Evolutionary conservation across 2,113 vertebrate genomes (phyloP), one percentile per base, ranked within the genome.

Genomic region (Tapirus terrestris): DNA sequence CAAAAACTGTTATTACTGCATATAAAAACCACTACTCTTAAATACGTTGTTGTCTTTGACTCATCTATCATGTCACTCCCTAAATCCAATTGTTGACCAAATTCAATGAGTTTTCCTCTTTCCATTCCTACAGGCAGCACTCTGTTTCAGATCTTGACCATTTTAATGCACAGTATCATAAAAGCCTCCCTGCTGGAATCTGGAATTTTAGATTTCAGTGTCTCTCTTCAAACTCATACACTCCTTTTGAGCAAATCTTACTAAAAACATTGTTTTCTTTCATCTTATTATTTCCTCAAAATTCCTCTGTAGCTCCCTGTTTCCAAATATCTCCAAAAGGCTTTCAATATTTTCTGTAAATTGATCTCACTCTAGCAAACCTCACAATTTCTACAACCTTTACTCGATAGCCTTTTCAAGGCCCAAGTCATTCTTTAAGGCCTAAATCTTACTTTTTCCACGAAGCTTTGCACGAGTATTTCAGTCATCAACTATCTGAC

Each of bases 321-420:
- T 92, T 92, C 20, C 13, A 94, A 95, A 85, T 27, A 88, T 5
- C 5, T 81, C 23, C 9, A 79, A 91, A 81, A 93, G 16, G 2
- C 20, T 81, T 94, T 91, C 25, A 83, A 18, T 23, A 51, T 89
- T 91, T 95, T 83, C 36, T 82, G 27, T 94, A 91, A 97, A 58
- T 56, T 92, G 31, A 77, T 79, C 17, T 94, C n/a, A 96, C 2
- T 1, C 20, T 79, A 91, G 53, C 2, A 84, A 95, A 80, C 0
- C 5, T 80, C 45, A 90, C 13, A 68, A 48, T 79, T 96, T 94
- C n/a, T 73, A 91, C 93, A 93, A 93, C 1, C 3, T 80, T 85
- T 75, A 90, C 4, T 82, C 18, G 93, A 91, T 93, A 93, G 89
- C 25, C 79, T 85, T 92, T 85, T 85, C 31, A 94, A 96, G 23